phyloP scores from a whole-genome alignment of 1,140 invertebrate genomes.

The Zaprionus taronus region DNA sequence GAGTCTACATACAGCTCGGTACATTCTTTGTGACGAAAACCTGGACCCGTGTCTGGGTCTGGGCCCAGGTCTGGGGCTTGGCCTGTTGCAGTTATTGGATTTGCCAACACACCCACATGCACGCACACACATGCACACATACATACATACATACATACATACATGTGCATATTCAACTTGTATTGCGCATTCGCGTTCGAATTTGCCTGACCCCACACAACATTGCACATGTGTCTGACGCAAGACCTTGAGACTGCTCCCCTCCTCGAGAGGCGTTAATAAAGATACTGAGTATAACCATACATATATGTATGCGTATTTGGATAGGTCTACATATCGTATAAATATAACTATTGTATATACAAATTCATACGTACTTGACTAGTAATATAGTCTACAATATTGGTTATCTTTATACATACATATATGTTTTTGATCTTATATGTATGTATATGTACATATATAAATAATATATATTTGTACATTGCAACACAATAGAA shows the following conservation, averaged over 20 bases:
- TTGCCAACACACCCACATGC: slow-evolving; percentile 30
- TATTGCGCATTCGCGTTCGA: slow-evolving; percentile 30
- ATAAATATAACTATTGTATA: not conserved
- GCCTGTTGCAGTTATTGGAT: slow-evolving; percentile 21
- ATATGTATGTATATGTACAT: too few species aligned
- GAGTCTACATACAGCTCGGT: slow-evolving; percentile 14
- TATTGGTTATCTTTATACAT: not conserved
- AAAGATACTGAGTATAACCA: not conserved
- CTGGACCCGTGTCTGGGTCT: not conserved
- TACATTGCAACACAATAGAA: not conserved
- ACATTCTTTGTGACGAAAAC: slow-evolving; percentile 24
- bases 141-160: not conserved
- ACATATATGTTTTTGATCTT: not conserved
- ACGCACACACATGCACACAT: slow-evolving; percentile 1
- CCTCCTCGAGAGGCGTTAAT: slow-evolving; percentile 16
- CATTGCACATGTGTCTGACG: slow-evolving; percentile 59
- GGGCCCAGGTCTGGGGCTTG: slow-evolving; percentile 10
- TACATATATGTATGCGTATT: not conserved
- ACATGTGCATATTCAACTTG: slow-evolving; percentile 10
- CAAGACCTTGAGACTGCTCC: slow-evolving; percentile 66
- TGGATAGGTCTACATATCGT: not conserved
- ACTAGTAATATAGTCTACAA: not conserved
- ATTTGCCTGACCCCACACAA: slow-evolving; percentile 79
- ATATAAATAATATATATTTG: not conserved
- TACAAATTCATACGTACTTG: not conserved